phyloP scores from a whole-genome alignment of 2,113 vertebrate species.

The Dipodomys spectabilis region DNA sequence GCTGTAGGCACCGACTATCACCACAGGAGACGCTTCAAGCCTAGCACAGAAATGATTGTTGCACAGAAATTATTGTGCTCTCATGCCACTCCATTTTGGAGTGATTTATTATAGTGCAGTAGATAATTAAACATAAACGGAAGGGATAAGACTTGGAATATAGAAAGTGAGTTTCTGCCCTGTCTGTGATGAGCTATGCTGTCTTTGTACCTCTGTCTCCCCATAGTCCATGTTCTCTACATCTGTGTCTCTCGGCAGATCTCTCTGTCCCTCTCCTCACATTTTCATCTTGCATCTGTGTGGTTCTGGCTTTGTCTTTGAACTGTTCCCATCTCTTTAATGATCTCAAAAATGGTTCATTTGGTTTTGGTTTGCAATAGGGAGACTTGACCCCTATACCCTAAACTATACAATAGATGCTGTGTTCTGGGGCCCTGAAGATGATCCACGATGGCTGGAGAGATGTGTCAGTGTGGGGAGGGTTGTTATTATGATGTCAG shows the following conservation, averaged over 20 bases:
- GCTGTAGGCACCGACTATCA: background rate
- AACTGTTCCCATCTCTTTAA: background rate
- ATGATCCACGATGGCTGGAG: background rate
- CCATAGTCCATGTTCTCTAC: background rate
- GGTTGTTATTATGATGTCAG: background rate
- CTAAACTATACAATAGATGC: background rate
- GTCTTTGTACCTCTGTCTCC: background rate
- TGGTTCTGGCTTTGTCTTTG: background rate
- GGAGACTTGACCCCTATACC: background rate
- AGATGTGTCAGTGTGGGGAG: background rate
- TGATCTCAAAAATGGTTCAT: background rate
- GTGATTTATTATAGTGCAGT: background rate
- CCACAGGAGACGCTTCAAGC: background rate
- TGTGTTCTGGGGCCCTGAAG: background rate
- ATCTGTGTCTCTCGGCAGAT: background rate
- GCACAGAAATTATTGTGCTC: background rate
- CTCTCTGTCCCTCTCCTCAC: background rate
- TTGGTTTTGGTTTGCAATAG: background rate
- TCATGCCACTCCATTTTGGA: background rate
- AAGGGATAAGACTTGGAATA: background rate
- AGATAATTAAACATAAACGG: background rate
- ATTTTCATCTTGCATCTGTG: background rate
- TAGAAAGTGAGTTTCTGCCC: background rate
- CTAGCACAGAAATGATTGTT: too few relatives aligned
- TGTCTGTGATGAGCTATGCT: fast-evolving